phyloP scores from a whole-genome alignment of 2,888 invertebrate species.

The Coenonympha glycerion region DNA sequence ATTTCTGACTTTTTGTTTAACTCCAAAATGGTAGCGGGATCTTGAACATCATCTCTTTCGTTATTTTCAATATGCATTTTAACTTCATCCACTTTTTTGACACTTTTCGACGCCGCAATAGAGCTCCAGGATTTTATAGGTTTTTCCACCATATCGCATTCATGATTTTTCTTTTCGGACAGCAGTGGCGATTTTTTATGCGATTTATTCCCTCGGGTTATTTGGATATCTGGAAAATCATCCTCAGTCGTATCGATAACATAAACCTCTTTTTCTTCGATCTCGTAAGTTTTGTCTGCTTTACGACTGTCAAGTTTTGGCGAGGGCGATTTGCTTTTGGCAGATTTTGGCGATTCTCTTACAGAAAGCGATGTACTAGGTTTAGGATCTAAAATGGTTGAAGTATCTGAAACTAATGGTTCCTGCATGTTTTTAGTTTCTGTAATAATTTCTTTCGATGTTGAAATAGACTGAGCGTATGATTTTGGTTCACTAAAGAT shows the following conservation, averaged over 20 bases:
- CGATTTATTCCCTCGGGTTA: slow-evolving; percentile 54
- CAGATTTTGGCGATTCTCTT: slow-evolving; percentile 45
- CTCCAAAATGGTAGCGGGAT: slow-evolving; percentile 22
- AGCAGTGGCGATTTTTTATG: slow-evolving; percentile 58
- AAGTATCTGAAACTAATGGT: slow-evolving; percentile 12
- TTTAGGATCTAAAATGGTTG: slow-evolving; percentile 17
- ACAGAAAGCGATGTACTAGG: slow-evolving; percentile 24
- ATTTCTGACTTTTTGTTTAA: slow-evolving; percentile 32
- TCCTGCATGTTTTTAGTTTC: slow-evolving; percentile 13
- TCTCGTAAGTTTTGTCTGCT: slow-evolving; percentile 42
- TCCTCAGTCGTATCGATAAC: slow-evolving; percentile 66
- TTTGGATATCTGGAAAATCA: slow-evolving; percentile 67
- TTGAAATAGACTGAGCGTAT: slow-evolving; percentile 5
- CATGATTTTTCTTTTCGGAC: slow-evolving; percentile 32
- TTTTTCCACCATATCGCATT: slow-evolving; percentile 40
- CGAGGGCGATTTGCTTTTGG: slow-evolving; percentile 55
- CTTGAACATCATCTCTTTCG: slow-evolving; percentile 28
- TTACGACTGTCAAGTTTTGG: slow-evolving; percentile 49
- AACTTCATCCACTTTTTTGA: slow-evolving; percentile 38
- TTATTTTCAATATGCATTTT: slow-evolving; percentile 18
- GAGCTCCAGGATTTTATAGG: slow-evolving; percentile 74
- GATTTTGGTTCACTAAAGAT: slow-evolving; percentile 6
- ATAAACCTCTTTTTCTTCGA: slow-evolving; percentile 59
- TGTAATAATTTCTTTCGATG: slow-evolving; percentile 7
- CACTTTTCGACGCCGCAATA: slow-evolving; percentile 60